phyloP scores from a whole-genome alignment of 2,113 vertebrate genomes.

The Eurypyga helias region DNA sequence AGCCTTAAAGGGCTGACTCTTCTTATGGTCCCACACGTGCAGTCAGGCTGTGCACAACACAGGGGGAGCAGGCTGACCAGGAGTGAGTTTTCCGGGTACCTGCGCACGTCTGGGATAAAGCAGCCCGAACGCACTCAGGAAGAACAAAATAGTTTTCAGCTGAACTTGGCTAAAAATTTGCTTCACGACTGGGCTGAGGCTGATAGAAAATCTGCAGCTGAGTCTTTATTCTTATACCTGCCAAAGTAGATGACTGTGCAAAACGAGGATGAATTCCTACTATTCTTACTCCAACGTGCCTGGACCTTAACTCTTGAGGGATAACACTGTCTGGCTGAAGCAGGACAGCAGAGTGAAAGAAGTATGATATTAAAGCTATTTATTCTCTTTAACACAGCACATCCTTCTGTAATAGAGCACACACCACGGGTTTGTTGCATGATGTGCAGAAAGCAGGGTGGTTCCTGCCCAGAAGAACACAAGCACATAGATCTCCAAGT shows the following conservation, averaged over 20 bases:
- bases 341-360: neutral
- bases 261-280: neutral
- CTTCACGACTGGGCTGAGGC: accelerated
- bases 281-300: accelerated
- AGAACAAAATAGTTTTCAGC: neutral
- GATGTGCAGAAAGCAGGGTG: neutral
- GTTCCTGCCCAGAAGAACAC: neutral
- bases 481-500: neutral
- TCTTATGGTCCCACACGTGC: neutral
- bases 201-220: neutral
- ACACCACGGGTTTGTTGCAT: neutral
- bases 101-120: neutral
- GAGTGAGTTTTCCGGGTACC: neutral
- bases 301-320: neutral
- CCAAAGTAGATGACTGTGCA: neutral
- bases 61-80: neutral
- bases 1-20: neutral
- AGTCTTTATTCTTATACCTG: neutral
- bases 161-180: neutral
- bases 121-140: accelerated
- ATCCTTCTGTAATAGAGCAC: neutral
- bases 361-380: neutral
- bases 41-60: neutral
- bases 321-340: neutral
- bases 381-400: neutral